These are phyloP conservation scores for Otus sunia DNA, from an alignment of 2,113 vertebrate species.

Conservation along the genomic window DNA sequence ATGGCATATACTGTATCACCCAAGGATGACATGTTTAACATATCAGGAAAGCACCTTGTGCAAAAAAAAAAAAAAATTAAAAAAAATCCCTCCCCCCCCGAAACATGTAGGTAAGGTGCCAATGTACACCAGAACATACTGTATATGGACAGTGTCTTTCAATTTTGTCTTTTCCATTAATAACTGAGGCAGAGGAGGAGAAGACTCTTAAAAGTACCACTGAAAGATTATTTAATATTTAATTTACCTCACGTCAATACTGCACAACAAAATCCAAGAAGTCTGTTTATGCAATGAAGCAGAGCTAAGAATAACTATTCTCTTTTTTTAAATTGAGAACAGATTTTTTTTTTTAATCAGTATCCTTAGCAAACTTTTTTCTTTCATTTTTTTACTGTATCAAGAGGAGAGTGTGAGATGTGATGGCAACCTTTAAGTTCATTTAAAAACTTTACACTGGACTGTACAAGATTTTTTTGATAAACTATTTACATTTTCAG, in stretches of 20 bases:
- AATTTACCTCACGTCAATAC: conserved; percentile 98
- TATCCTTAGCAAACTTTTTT: conserved; percentile 90
- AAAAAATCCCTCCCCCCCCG: not conserved
- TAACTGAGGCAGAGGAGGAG: conserved; percentile 88
- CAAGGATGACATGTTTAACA: conserved; percentile 89
- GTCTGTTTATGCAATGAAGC: conserved; percentile 93
- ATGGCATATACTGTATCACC: conserved; percentile 85
- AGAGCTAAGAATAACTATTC: conserved; percentile 86
- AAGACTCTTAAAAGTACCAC: conserved; percentile 89
- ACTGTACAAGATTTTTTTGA: conserved; percentile 99
- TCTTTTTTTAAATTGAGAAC: conserved; percentile 66
- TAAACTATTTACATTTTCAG: conserved; percentile 99
- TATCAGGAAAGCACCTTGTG: conserved; percentile 90
- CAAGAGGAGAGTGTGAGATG: conserved; percentile 93
- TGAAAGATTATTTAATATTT: conserved; percentile 90
- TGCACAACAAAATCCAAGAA: conserved; percentile 96
- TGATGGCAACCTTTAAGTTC: conserved; percentile 96
- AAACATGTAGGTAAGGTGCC: conserved; percentile 87
- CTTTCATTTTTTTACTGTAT: conserved; percentile 81
- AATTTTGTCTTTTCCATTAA: conserved; percentile 87
- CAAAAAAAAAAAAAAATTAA: conserved; percentile 78
- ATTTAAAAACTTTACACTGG: conserved; percentile 99
- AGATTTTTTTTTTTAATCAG: conserved; percentile 70
- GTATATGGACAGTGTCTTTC: conserved; percentile 80
- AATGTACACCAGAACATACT: conserved; percentile 81